These are phyloP conservation scores for Aethina tumida DNA, from an alignment of 1,140 invertebrate species.

Conservation along the genomic window DNA sequence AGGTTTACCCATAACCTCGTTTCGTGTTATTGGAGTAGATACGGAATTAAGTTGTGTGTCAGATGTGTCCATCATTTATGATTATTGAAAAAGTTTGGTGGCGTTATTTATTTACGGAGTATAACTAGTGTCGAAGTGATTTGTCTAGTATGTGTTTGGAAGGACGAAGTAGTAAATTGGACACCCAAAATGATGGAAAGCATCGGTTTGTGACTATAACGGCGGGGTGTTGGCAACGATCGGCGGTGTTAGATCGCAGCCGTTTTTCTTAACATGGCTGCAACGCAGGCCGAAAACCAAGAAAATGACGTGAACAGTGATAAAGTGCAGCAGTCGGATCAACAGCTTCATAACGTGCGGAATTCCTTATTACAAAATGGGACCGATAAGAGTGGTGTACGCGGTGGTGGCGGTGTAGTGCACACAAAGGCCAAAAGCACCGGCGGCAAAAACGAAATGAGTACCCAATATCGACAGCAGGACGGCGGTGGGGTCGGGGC, in stretches of 20 bases:
- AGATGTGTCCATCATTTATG: conserved; percentile 50
- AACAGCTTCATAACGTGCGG: conserved; percentile 48
- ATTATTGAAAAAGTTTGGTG: conserved; percentile 39
- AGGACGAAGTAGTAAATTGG: conserved; percentile 32
- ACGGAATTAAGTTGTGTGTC: conserved; percentile 53
- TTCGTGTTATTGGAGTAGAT: conserved; percentile 56
- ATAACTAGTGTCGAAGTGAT: conserved; percentile 39
- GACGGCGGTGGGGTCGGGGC: conserved; percentile 27
- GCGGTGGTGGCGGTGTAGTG: conserved; percentile 29
- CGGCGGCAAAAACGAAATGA: conserved; percentile 35
- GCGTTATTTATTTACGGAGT: conserved; percentile 32
- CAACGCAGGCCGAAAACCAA: conserved; percentile 52
- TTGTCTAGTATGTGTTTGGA: conserved; percentile 41
- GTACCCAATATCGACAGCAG: conserved; percentile 36
- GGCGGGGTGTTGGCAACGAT: conserved; percentile 42
- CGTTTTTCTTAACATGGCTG: conserved; percentile 51
- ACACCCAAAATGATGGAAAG: conserved; percentile 32
- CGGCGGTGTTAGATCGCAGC: conserved; percentile 34
- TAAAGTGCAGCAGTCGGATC: conserved; percentile 46
- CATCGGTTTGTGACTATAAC: conserved; percentile 39
- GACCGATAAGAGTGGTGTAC: conserved; percentile 36
- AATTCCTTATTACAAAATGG: conserved; percentile 50
- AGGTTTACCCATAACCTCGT: conserved; percentile 57
- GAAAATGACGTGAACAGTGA: conserved; percentile 50
- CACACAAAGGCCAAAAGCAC: conserved; percentile 33